Base-by-base conservation (phyloP, 2,888 invertebrate species). In the Elysia crispata region DNA sequence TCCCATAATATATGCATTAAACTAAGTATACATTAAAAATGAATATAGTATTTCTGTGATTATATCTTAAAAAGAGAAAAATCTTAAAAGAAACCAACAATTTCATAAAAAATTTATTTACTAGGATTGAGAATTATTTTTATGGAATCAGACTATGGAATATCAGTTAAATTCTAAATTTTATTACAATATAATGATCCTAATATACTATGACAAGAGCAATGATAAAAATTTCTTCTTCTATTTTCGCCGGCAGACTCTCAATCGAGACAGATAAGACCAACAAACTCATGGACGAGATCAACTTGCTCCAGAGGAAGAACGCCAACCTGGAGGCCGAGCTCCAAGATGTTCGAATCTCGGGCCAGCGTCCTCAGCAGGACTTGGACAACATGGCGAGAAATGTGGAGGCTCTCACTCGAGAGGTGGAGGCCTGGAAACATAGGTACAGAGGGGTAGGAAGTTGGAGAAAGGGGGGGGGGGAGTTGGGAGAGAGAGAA, bases 361-460 rank as follows among this genome's bases (percentile, higher is more conserved):
- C 83, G 1, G 25, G 85, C 8, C 83, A 84, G 23, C 83, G 84
- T 60, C 87, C 89, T 15, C 76, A 83, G 1, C 83, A 83, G 6
- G 87, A 89, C 60, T 80, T 88, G 49, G 86, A 87, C 25, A 82
- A 83, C 25, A 81, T 90, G 25, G 84, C 86, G 66, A 84, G 87
- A 66, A 88, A 86, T 30, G 82, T 87, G 60, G 88, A 90, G 28
- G 86, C 86, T 67, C 74, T 89, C 49, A 85, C 87, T 18, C 80
- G 89, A 28, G 90, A 90, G 81, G 87, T 86, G 76, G 86, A 89
- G 54, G 86, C 86, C 15, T 85, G 87, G 66, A 90, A 89, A 82
- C 82, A 86, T 70, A 89, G 89, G 91, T 91, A 31, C 78, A 83
- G 23, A 23, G 60, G 41, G 41, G 41, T n/a, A n/a, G 41, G 41